Evolutionary conservation across 2,113 vertebrate species (phyloP).

Genomic region (Myotis lucifugus): DNA sequence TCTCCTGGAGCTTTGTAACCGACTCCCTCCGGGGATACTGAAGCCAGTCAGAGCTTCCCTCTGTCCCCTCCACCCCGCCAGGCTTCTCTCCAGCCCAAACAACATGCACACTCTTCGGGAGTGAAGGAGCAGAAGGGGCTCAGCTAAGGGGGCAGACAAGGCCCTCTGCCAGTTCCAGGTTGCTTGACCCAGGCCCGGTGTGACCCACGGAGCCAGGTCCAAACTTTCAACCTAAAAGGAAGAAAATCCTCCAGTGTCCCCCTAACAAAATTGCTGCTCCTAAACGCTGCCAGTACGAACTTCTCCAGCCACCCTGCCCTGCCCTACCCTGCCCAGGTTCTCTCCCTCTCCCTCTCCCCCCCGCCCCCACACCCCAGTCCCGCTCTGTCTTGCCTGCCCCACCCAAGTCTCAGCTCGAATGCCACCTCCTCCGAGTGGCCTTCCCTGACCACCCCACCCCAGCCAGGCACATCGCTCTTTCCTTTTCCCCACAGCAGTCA

Average conservation of each 20-base stretch:
- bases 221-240: not conserved
- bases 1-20: not conserved
- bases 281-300: not conserved
- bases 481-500: not conserved
- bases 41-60: not conserved
- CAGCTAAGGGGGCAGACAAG: not conserved
- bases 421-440: not conserved
- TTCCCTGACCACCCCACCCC: not conserved
- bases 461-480: not conserved
- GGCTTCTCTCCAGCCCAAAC: no score
- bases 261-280: not conserved
- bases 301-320: not conserved
- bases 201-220: not conserved
- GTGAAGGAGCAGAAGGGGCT: not conserved
- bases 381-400: not conserved
- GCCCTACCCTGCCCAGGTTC: not conserved
- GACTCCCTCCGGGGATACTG: not conserved
- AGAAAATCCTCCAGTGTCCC: not conserved
- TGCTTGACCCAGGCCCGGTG: not conserved
- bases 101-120: not conserved
- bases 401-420: not conserved
- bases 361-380: no score
- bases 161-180: not conserved
- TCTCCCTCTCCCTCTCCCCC: accelerated
- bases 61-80: not conserved